phyloP scores from a whole-genome alignment of 2,113 vertebrate genomes.

The Accipiter cooperii region DNA sequence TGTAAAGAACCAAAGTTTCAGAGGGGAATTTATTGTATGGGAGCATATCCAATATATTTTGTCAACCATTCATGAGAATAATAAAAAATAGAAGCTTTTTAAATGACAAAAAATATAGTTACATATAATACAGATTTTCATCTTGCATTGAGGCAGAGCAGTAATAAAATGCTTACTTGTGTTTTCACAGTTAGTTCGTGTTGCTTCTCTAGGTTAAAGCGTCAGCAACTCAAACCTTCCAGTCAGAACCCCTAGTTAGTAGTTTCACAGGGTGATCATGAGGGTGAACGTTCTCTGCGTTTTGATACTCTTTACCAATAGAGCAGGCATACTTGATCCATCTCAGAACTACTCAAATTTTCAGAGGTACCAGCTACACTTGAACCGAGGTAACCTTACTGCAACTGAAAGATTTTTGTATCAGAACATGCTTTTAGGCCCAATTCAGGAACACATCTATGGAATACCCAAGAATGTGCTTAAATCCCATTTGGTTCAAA shows the following conservation, averaged over 20 bases:
- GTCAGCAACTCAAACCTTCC: conserved; percentile 46
- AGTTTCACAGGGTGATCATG: background rate
- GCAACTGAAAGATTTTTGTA: background rate
- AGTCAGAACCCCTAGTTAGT: background rate
- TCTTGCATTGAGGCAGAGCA: conserved; percentile 67
- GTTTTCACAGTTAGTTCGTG: conserved; percentile 56
- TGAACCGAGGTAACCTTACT: background rate
- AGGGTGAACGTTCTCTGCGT: conserved; percentile 2
- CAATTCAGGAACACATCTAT: background rate
- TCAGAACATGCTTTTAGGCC: background rate
- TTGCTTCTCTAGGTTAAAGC: conserved; percentile 61
- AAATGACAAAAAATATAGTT: conserved; percentile 70
- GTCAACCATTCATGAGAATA: conserved; percentile 67
- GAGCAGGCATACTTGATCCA: background rate
- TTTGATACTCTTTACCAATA: background rate
- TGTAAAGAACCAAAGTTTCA: conserved; percentile 62
- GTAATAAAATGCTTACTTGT: conserved; percentile 39
- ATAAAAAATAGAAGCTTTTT: conserved; percentile 75
- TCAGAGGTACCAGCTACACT: background rate
- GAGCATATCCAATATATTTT: conserved; percentile 63
- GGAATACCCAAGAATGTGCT: background rate
- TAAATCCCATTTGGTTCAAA: background rate
- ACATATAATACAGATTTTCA: conserved; percentile 72
- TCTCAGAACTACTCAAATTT: background rate
- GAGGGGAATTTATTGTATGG: conserved; percentile 73